Evolutionary conservation across 1,140 invertebrate species (phyloP).

Genomic region (Anastrepha obliqua): DNA sequence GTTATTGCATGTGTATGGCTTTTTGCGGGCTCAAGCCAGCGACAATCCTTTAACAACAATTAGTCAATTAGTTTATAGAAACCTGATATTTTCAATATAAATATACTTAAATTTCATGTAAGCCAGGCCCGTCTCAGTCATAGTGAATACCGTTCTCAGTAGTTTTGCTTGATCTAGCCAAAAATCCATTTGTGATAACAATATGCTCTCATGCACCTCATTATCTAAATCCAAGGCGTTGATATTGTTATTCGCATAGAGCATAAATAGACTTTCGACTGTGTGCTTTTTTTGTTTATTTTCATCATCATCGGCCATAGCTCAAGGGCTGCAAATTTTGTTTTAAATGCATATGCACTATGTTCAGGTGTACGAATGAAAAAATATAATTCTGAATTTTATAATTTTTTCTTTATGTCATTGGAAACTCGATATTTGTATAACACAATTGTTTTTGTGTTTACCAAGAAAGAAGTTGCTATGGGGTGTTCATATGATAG

Average conservation of each 20-base stretch:
- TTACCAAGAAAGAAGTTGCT: too few species aligned
- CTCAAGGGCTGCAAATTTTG: slow-evolving; percentile 9
- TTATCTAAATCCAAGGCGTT: slow-evolving; percentile 64
- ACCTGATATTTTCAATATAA: neutral
- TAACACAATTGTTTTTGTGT: too few species aligned
- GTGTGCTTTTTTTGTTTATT: slow-evolving; percentile 71
- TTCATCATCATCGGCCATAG: slow-evolving; percentile 69
- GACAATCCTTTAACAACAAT: neutral
- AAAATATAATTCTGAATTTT: too few species aligned
- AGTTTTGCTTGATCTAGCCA: slow-evolving; percentile 69
- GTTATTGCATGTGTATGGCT: neutral
- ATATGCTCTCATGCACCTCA: slow-evolving; percentile 63
- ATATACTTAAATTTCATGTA: slow-evolving; percentile 71
- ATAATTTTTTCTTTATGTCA: too few species aligned
- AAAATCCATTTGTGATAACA: slow-evolving; percentile 67
- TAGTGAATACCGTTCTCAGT: slow-evolving; percentile 64
- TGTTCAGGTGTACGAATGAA: too few species aligned
- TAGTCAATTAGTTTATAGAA: neutral
- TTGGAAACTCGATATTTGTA: too few species aligned
- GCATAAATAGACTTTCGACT: slow-evolving; percentile 63
- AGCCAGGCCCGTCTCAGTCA: slow-evolving; percentile 66
- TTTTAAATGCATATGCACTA: neutral
- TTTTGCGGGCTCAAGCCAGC: neutral
- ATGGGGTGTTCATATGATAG: too few species aligned
- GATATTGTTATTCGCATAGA: slow-evolving; percentile 64